Conservation (phyloP, 2,113 vertebrate species). For the Capra hircus region DNA sequence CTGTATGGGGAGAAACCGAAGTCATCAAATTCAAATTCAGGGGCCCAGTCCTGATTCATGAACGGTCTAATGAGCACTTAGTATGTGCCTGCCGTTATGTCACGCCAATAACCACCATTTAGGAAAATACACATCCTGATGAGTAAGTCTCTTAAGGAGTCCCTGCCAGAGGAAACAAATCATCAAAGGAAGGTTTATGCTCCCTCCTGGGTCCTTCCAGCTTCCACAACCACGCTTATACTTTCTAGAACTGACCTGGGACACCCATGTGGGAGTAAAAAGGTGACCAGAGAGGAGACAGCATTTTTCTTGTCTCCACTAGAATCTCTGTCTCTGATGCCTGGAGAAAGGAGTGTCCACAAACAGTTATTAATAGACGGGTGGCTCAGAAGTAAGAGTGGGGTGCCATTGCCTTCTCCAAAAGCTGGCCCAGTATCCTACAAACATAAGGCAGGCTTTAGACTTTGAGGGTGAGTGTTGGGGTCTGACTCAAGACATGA, state of each 20-base stretch:
- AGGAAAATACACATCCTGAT: not conserved
- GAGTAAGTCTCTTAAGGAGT: not conserved
- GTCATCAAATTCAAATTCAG: not conserved
- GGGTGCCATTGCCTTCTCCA: no score
- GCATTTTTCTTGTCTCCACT: not conserved
- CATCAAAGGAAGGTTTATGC: not conserved
- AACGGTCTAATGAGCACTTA: not conserved
- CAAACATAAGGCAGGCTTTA: not conserved
- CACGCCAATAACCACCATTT: not conserved
- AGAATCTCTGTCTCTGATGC: not conserved
- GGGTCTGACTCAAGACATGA: not conserved
- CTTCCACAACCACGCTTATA: no score
- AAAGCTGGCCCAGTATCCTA: no score
- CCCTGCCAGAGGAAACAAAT: not conserved
- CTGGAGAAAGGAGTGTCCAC: not conserved
- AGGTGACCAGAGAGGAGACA: not conserved
- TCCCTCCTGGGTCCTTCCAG: not conserved
- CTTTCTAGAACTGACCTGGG: not conserved
- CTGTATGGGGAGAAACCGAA: not conserved
- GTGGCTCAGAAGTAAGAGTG: not conserved
- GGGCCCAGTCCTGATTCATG: not conserved
- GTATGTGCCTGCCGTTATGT: rapidly evolving
- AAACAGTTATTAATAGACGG: not conserved
- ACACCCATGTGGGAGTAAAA: not conserved
- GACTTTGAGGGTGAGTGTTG: no score